Evolutionary conservation across 1,140 invertebrate species (phyloP).

Genomic region (Phortica variegata): DNA sequence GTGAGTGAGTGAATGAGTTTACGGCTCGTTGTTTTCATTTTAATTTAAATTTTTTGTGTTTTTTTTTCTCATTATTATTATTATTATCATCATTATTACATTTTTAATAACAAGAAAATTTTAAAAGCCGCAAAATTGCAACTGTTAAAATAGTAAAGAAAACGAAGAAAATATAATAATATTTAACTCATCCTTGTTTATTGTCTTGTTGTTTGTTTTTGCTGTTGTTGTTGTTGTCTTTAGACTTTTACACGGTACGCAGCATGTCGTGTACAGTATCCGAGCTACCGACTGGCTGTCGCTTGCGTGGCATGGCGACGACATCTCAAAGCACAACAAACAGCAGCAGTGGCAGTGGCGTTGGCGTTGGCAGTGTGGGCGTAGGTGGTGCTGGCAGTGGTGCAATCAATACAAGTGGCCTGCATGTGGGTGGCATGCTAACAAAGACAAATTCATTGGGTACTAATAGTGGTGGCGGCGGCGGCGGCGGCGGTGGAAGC

Average conservation of each 20-base stretch:
- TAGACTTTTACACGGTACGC: neutral
- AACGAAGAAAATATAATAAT: too few species aligned
- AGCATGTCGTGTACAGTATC: slow-evolving; percentile 56
- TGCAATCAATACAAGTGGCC: neutral
- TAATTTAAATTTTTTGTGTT: neutral
- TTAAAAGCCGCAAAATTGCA: too few species aligned
- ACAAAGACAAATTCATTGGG: too few species aligned
- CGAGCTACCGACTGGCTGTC: slow-evolving; percentile 54
- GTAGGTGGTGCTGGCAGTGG: slow-evolving; percentile 24
- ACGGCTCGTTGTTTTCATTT: too few species aligned
- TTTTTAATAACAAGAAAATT: too few species aligned
- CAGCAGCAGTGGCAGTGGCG: slow-evolving; percentile 14
- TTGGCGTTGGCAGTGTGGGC: slow-evolving; percentile 3
- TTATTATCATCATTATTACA: too few species aligned
- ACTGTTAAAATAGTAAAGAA: too few species aligned
- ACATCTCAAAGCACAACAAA: slow-evolving; percentile 34
- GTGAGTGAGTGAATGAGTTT: too few species aligned
- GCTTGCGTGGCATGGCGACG: slow-evolving; percentile 54
- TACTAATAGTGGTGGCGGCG: slow-evolving; percentile 20
- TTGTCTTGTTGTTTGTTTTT: neutral
- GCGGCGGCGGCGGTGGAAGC: slow-evolving; percentile 23
- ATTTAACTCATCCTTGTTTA: too few species aligned
- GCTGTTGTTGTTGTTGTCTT: neutral
- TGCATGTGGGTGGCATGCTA: too few species aligned
- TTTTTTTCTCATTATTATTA: too few species aligned